Evolutionary conservation across 2,113 vertebrate genomes (phyloP).

Genomic region (Sphyrna mokarran): DNA sequence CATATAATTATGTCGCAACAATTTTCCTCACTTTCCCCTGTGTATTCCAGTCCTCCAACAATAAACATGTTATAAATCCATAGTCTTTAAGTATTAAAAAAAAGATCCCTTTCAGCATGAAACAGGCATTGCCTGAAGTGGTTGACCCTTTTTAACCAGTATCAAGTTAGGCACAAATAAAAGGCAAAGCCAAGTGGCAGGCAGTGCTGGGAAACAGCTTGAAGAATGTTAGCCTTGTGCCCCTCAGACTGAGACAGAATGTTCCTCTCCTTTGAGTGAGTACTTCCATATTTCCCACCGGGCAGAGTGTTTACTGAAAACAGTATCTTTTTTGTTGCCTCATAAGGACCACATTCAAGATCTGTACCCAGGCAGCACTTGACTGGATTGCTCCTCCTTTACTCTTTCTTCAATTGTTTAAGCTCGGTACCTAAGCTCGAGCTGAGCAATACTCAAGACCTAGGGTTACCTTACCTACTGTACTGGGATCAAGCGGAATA

Average conservation of each 20-base stretch:
- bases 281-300: conserved; percentile 29
- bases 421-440: background rate
- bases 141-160: conserved; percentile 27
- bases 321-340: conserved; percentile 33
- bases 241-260: conserved; percentile 13
- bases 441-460: background rate
- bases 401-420: background rate
- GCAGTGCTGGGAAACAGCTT: conserved; percentile 31
- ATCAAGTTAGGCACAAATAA: conserved; percentile 30
- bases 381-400: conserved; percentile 1
- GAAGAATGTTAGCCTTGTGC: conserved; percentile 27
- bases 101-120: background rate
- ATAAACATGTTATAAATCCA: background rate
- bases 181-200: conserved; percentile 27
- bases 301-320: conserved; percentile 30
- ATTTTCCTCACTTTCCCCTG: background rate
- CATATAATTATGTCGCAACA: background rate
- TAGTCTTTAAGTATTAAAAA: background rate
- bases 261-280: conserved; percentile 11
- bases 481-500: background rate
- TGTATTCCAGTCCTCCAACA: background rate
- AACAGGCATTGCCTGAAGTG: conserved; percentile 30
- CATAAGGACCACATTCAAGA: conserved; percentile 14
- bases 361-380: background rate
- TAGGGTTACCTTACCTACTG: background rate